Evolutionary conservation across 2,888 invertebrate genomes (phyloP), one percentile per base, ranked within the genome.

Genomic region (Hyposoter didymator): DNA sequence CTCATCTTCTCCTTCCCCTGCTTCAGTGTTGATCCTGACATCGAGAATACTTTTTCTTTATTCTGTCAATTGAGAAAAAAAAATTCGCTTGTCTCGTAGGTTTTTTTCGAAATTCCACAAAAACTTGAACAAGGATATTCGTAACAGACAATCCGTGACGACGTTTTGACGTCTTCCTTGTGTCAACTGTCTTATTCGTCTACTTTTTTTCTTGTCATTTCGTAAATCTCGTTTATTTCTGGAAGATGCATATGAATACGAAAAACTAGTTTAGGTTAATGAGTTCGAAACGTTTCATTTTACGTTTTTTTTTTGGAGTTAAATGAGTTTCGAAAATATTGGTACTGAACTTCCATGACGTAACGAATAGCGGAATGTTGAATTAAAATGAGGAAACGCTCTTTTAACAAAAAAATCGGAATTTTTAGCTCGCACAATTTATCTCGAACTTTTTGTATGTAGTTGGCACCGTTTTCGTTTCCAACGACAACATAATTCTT

Each of bases 41-140:
- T 67, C 49, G 43, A n/a, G 22, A 59, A 72, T 69, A 45, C 49
- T 43, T 35, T 45, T 45, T 12, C 74, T 73, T 74, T 35, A 82
- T 78, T 74, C 73, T 64, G 81, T 73, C 78, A 82, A 84, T 81
- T 84, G 78, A 67, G 52, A 43, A 55, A 49, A 62, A 67, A 52
- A 67, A 47, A 52, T 35, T 10, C n/a, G n/a, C 59, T 70, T 52
- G 32, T 70, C 78, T 17, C 45, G 22, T 45, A 45, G 59, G n/a
- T n/a, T 59, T 47, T 62, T 59, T 82, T 52, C 74, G 67, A 49
- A 43, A 78, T 72, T 32, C 52, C 39, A 32, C 17, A 64, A 17
- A 3, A 72, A 47, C 45, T 35, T 19, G 10, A 49, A 17, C 10
- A n/a, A 75, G 55, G 43, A 72, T 12, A 12, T 47, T 19, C 10